These are phyloP conservation scores for Masticophis lateralis DNA, from an alignment of 2,797 vertebrate species.

Conservation along the genomic window DNA sequence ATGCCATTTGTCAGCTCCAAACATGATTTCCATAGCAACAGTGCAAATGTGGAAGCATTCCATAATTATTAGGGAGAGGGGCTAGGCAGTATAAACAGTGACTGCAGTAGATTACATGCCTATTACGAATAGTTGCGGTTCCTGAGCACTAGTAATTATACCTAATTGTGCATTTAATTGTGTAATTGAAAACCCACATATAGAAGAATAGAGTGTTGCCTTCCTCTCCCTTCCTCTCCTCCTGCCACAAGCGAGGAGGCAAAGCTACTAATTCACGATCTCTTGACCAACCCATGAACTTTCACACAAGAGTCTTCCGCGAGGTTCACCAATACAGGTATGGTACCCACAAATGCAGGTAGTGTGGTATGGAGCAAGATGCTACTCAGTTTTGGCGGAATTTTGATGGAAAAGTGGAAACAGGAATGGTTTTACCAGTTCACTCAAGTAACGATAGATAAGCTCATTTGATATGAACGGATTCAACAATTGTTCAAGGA, in stretches of 20 bases:
- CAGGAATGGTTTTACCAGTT: not conserved
- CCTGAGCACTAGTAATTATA: slow-evolving; percentile 75
- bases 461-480: not conserved
- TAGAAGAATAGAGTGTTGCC: slow-evolving; percentile 55
- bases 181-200: slow-evolving; percentile 75
- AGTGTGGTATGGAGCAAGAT: not conserved
- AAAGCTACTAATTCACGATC: not conserved
- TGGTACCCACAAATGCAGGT: not conserved
- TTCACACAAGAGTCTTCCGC: accelerated
- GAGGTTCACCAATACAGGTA: not conserved
- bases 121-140: slow-evolving; percentile 73
- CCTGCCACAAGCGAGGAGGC: accelerated
- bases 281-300: not conserved
- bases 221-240: slow-evolving; percentile 1
- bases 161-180: slow-evolving; percentile 81
- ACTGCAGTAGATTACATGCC: slow-evolving; percentile 76
- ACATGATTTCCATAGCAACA: slow-evolving; percentile 71
- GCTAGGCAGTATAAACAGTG: slow-evolving; percentile 72
- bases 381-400: not conserved
- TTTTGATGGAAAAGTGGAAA: not conserved
- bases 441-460: not conserved
- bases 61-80: slow-evolving; percentile 68
- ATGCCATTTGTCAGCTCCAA: slow-evolving; percentile 56
- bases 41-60: slow-evolving; percentile 73
- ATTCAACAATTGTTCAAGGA: not conserved